Percentiles rank a stretch among this genome's conserved stretches.
Conservation (phyloP, 2,888 invertebrate species). For the Himalopsyche japonica region DNA sequence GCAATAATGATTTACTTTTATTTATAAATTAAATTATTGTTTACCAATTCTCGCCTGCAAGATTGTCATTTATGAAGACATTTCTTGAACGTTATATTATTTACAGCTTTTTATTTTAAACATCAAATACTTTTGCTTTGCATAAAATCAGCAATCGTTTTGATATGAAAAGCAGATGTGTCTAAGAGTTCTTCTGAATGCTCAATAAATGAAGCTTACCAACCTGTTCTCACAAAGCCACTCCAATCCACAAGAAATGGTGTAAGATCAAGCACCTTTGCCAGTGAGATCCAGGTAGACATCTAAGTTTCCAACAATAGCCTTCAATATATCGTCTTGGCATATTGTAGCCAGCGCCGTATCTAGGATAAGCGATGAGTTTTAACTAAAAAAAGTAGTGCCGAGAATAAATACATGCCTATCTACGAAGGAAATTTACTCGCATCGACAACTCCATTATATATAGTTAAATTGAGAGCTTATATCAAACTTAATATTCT, state of each 20-base stretch:
- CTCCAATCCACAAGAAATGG: neutral
- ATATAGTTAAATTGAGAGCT: no score
- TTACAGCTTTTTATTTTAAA: no score
- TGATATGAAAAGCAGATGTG: neutral
- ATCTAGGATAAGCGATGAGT: neutral
- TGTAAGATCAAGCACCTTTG: neutral
- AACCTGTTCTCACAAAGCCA: neutral
- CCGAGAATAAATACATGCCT: no score
- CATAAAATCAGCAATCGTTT: neutral
- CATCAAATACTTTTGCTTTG: no score
- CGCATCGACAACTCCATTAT: no score
- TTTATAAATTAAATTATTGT: no score
- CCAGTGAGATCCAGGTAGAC: neutral
- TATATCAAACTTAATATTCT: no score
- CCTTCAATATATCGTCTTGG: slow-evolving; percentile 15
- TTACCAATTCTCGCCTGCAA: no score
- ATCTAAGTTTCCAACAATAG: slow-evolving; percentile 16
- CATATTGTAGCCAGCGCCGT: slow-evolving; percentile 14
- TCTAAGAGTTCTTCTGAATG: neutral
- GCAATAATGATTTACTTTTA: no score
- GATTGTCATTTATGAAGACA: no score
- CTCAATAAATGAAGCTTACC: neutral
- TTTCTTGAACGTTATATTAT: neutral
- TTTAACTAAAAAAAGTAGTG: no score
- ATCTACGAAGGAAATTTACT: no score